These are phyloP conservation scores for Leptatherina wallacei DNA, from an alignment of 2,797 vertebrate species.

Conservation along the genomic window DNA sequence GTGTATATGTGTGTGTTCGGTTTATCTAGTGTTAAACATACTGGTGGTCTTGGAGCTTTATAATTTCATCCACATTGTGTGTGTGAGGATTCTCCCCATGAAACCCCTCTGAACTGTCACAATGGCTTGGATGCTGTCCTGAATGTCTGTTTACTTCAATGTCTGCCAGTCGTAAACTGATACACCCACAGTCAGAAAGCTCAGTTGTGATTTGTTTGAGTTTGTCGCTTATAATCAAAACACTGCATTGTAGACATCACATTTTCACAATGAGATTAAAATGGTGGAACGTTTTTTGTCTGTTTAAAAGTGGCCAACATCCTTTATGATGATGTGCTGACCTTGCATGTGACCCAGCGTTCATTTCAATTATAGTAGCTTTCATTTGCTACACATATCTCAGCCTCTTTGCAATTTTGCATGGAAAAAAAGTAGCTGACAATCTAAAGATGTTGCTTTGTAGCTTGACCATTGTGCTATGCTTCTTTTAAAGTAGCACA, in stretches of 20 bases:
- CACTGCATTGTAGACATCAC: constrained; percentile 19
- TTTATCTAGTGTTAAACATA: constrained; percentile 64
- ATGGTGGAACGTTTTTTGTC: neutral
- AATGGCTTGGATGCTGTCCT: constrained; percentile 55
- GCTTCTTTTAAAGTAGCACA: neutral
- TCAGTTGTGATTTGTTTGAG: constrained; percentile 36
- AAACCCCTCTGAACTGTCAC: constrained; percentile 64
- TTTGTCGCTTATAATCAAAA: constrained; percentile 33
- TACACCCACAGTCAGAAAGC: constrained; percentile 20
- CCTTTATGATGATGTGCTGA: neutral
- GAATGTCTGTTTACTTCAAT: constrained; percentile 46
- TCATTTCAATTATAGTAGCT: constrained; percentile 5
- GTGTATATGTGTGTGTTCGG: constrained; percentile 29
- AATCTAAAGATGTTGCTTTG: neutral
- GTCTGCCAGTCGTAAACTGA: constrained; percentile 36
- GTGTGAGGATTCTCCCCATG: constrained; percentile 64
- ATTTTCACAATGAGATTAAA: neutral
- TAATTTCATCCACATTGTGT: constrained; percentile 66
- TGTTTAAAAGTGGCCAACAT: constrained; percentile 5
- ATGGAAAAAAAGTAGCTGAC: neutral
- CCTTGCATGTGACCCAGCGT: neutral
- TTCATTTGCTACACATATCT: constrained; percentile 13
- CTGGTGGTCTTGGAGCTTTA: constrained; percentile 56
- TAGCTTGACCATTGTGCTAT: neutral
- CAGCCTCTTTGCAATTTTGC: neutral